A percentile compares a stretch with the other conserved stretches of the same genome.
phyloP scores from a whole-genome alignment of 2,113 vertebrate genomes.

The Mastomys natalensis region DNA sequence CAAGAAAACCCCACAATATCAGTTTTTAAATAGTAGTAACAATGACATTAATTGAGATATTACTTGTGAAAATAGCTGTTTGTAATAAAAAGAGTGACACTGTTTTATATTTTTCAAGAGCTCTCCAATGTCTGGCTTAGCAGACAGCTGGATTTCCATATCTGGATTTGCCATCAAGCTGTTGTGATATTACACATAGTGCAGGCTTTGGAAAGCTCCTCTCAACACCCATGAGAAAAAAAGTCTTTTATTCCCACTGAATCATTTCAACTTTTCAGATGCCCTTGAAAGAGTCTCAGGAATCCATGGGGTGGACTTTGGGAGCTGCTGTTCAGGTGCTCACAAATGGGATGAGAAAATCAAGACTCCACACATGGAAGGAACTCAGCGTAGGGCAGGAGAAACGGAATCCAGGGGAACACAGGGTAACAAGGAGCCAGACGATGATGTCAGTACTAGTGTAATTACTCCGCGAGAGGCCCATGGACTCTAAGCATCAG shows the following conservation, averaged over 20 bases:
- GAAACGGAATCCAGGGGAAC: not conserved
- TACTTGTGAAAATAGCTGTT: not conserved
- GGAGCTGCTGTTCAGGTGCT: not conserved
- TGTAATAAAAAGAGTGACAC: conserved; percentile 12
- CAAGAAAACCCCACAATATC: not conserved
- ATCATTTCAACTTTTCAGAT: not conserved
- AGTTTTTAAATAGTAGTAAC: not conserved
- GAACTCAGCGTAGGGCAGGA: not conserved
- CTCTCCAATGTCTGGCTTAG: not conserved
- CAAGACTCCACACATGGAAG: not conserved
- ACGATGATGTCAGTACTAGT: not conserved
- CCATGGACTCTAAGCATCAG: not conserved
- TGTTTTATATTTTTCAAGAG: not conserved
- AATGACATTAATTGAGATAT: not conserved
- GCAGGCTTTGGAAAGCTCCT: not conserved
- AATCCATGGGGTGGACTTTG: not conserved
- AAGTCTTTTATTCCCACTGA: not conserved
- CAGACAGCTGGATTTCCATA: conserved; percentile 4
- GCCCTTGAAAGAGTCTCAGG: not conserved
- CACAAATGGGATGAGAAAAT: not conserved
- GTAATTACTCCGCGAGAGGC: not conserved
- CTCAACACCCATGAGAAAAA: not conserved
- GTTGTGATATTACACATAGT: not conserved
- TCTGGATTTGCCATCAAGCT: not conserved
- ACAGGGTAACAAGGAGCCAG: not conserved